phyloP scores from a whole-genome alignment of 2,888 invertebrate genomes.

The Glaucopsyche alexis region DNA sequence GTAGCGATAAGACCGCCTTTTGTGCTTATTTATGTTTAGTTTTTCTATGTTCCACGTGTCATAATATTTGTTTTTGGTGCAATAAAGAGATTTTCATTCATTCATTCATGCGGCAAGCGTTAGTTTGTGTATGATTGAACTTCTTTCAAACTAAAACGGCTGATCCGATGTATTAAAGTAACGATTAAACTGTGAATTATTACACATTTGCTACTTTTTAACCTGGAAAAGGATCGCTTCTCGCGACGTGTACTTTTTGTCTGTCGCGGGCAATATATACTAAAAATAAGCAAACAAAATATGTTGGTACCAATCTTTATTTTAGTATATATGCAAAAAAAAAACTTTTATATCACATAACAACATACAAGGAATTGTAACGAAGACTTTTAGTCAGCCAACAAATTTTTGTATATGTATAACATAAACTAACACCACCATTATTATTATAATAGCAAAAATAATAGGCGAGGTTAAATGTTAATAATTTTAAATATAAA shows the following conservation, averaged over 20 bases:
- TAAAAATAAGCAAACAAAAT: constrained; percentile 34
- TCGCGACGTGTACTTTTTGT: not conserved
- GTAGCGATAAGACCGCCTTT: no score
- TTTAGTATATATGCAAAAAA: constrained; percentile 53
- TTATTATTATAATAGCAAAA: constrained; percentile 53
- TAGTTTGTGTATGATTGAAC: no score
- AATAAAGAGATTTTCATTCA: no score
- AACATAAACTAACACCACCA: constrained; percentile 55
- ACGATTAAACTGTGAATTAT: no score
- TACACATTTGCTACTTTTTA: not conserved
- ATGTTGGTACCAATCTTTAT: constrained; percentile 61
- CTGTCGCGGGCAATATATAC: not conserved
- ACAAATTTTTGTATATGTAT: constrained; percentile 56
- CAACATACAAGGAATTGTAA: constrained; percentile 61
- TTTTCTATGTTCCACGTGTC: no score
- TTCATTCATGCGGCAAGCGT: no score
- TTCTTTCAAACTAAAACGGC: no score
- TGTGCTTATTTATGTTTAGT: no score
- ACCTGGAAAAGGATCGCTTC: no score
- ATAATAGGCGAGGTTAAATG: constrained; percentile 41
- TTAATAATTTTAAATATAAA: constrained; percentile 46
- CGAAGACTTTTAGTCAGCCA: constrained; percentile 53
- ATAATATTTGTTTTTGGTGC: no score
- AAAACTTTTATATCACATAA: constrained; percentile 61
- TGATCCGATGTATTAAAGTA: no score